Evolutionary conservation across 2,888 invertebrate genomes (phyloP).

Genomic region (Dasypogon diadema): DNA sequence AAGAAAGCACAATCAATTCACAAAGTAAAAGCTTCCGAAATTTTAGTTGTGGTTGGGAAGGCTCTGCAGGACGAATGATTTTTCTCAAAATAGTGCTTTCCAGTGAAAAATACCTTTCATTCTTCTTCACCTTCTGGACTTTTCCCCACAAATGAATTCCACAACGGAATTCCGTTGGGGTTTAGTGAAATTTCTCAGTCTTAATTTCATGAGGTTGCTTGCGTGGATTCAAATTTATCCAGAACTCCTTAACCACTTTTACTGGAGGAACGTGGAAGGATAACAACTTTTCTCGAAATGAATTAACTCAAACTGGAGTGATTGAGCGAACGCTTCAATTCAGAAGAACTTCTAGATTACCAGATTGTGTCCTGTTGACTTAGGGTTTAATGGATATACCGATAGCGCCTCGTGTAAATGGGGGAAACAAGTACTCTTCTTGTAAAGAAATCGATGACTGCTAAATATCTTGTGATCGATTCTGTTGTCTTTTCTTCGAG

Average conservation of each 20-base stretch:
- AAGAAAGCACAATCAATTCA: conserved; percentile 3
- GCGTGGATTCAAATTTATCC: conserved; percentile 2
- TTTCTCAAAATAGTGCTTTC: background rate
- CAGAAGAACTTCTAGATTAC: background rate
- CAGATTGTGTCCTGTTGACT: conserved; percentile 29
- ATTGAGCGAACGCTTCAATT: conserved; percentile 17
- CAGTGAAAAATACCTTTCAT: conserved; percentile 23
- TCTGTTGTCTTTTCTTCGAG: too few species aligned
- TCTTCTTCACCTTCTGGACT: conserved; percentile 20
- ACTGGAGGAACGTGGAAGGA: background rate
- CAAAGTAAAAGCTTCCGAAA: background rate
- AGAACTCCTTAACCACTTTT: background rate
- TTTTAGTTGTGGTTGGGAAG: background rate
- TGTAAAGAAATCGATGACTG: too few species aligned
- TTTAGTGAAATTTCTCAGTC: conserved; percentile 9
- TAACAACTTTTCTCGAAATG: conserved; percentile 19
- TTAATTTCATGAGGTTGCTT: background rate
- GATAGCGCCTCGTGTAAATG: too few species aligned
- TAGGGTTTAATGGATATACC: conserved; percentile 28
- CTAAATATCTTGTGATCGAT: too few species aligned
- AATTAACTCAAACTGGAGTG: conserved; percentile 36
- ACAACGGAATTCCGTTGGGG: background rate
- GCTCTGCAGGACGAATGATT: background rate
- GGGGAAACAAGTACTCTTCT: too few species aligned
- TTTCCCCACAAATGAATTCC: background rate